Evolutionary conservation across 2,797 vertebrate species (phyloP).

Genomic region (Pterois miles): DNA sequence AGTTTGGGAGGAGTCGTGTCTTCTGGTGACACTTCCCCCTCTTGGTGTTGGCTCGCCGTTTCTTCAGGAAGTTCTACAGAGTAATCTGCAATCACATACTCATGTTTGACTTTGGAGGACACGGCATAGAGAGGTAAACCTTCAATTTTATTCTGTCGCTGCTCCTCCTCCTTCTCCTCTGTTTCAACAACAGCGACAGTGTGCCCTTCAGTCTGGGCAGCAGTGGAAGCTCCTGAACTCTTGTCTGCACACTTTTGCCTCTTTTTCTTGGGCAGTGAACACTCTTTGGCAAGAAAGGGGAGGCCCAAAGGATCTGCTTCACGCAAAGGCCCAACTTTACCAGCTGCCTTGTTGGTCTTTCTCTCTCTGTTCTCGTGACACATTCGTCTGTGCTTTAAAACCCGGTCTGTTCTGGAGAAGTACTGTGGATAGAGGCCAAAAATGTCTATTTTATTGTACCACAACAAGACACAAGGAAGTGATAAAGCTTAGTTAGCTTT

Average conservation of each 20-base stretch:
- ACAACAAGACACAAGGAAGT: not conserved
- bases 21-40: slow-evolving; percentile 85
- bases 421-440: slow-evolving; percentile 82
- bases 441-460: not conserved
- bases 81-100: slow-evolving; percentile 95
- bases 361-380: slow-evolving; percentile 98
- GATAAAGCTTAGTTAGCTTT: not conserved
- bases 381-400: slow-evolving; percentile 99
- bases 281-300: slow-evolving; percentile 91
- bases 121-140: slow-evolving; percentile 91
- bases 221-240: slow-evolving; percentile 56
- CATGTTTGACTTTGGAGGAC: slow-evolving; percentile 96
- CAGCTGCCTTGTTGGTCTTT: slow-evolving; percentile 89
- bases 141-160: slow-evolving; percentile 89
- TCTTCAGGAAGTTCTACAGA: slow-evolving; percentile 93
- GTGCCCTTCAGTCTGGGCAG: slow-evolving; percentile 73
- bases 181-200: slow-evolving; percentile 20
- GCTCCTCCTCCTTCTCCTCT: slow-evolving; percentile 87
- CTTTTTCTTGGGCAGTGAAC: slow-evolving; percentile 95
- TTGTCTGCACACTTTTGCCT: slow-evolving; percentile 93
- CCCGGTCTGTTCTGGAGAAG: slow-evolving; percentile 98
- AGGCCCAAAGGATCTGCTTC: slow-evolving; percentile 86
- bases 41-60: slow-evolving; percentile 83
- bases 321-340: slow-evolving; percentile 88
- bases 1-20: slow-evolving; percentile 93